Evolutionary conservation across 1,140 invertebrate genomes (phyloP), one percentile per base, ranked within the genome.

Genomic region (Danaus plexippus): DNA sequence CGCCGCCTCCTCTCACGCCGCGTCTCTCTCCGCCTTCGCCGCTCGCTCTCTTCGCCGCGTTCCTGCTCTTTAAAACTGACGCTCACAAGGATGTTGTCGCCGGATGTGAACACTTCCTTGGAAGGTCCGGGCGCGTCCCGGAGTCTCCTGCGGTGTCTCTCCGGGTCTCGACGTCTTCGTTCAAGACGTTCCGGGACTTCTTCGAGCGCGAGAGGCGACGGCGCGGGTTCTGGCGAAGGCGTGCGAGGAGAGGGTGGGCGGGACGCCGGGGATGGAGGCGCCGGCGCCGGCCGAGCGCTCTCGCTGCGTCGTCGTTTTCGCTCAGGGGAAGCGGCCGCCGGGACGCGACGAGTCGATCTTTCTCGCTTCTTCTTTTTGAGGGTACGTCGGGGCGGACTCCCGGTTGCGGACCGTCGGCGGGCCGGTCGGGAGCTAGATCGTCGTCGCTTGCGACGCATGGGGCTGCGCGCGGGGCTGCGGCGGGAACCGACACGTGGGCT

Each of bases 61-160:
- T 90, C 90, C 54, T 93, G 92, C 62, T 94, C 93, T 70, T 94
- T 94, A 77, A 97, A 97, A 80, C 94, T 96, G 7, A 97, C 94
- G 79, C 95, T 96, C 0, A 97, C 95, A 40, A 96, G 88, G 54
- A 97, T 97, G 73, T 96, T 96, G 80, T 96, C 95, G 5, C 95
- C 96, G 18, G 95, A 96, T 0, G 95, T 94, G 73, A 96, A 96
- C 0, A 97, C 94, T 85, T 96, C 95, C 78, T 97, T 97, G 0
- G 92, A 93, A 1, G 94, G 93, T 80, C 89, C 69, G 71, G 87
- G 41, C 66, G 54, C 63, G 67, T 71, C 88, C 73, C 53, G 80
- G 52, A 46, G 74, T 75, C 61, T 85, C 71, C 56, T 75, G 63
- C 64, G 62, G 65, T 61, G 55, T 62, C 69, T 66, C 47, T 66